phyloP scores from a whole-genome alignment of 1,140 invertebrate species.

The Drosophila ananassae region DNA sequence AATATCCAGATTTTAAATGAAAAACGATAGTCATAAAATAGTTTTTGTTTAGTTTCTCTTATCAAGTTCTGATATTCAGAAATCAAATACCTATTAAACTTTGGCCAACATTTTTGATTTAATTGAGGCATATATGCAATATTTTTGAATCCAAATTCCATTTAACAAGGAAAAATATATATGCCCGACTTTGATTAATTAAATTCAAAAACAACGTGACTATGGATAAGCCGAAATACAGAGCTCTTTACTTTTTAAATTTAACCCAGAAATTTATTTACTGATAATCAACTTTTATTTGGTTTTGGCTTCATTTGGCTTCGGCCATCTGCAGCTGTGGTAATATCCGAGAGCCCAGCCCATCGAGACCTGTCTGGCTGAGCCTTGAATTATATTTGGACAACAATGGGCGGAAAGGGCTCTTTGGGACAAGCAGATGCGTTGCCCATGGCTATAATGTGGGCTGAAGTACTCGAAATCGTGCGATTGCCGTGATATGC shows the following conservation, averaged over 20 bases:
- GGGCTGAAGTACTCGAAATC: constrained; percentile 31
- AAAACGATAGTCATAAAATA: not conserved
- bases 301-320: not conserved
- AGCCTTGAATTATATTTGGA: constrained; percentile 46
- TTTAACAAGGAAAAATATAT: too few species aligned
- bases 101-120: too few species aligned
- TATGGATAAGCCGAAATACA: not conserved
- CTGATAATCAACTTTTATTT: constrained; percentile 4
- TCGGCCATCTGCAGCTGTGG: not conserved
- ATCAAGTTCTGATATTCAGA: too few species aligned
- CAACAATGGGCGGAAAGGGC: constrained; percentile 50
- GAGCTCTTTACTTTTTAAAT: not conserved
- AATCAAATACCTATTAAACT: too few species aligned
- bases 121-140: too few species aligned
- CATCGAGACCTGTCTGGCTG: constrained; percentile 21
- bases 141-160: not conserved
- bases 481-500: constrained; percentile 13
- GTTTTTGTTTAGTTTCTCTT: too few species aligned
- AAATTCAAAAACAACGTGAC: not conserved
- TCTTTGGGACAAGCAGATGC: constrained; percentile 17
- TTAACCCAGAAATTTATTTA: constrained; percentile 1
- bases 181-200: not conserved
- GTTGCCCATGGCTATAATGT: constrained; percentile 55
- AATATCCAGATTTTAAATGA: not conserved
- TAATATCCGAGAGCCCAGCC: not conserved